Percentiles rank a stretch among this genome's conserved stretches.
phyloP scores from a whole-genome alignment of 2,113 vertebrate genomes.

The Platysteira castanea region DNA sequence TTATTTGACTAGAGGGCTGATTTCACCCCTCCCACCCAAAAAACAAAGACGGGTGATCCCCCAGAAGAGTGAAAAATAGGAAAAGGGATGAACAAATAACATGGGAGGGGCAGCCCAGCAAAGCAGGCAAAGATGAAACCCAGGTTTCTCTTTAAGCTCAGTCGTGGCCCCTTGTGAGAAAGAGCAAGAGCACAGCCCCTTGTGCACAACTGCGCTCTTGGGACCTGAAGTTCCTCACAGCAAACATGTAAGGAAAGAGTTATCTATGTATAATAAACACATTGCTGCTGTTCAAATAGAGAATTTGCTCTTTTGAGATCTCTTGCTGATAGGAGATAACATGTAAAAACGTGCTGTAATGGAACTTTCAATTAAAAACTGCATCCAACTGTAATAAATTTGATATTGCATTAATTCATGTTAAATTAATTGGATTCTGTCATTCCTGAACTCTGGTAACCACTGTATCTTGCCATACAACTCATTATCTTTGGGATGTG shows the following conservation, averaged over 20 bases:
- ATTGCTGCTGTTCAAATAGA: background rate
- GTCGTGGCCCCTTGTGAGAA: background rate
- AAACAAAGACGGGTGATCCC: background rate
- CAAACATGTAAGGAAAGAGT: background rate
- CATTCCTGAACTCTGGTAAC: constrained; percentile 27
- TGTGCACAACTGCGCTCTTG: background rate
- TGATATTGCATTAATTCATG: constrained; percentile 10
- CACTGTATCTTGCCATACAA: background rate
- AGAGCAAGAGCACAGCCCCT: background rate
- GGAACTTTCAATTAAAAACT: background rate
- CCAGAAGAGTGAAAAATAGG: background rate
- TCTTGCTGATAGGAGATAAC: background rate
- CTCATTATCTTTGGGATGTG: background rate
- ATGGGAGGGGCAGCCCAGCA: background rate
- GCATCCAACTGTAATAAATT: constrained; percentile 20
- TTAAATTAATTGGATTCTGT: constrained; percentile 36
- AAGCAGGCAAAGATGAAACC: background rate
- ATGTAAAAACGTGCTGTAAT: background rate
- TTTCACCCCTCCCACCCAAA: background rate
- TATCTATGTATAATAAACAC: background rate
- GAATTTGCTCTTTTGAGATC: background rate
- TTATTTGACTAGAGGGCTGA: constrained; percentile 32
- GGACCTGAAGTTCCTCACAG: background rate
- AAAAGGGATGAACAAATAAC: background rate
- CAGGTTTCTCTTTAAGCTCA: background rate